Evolutionary conservation across 1,140 invertebrate species (phyloP).

Genomic region (Riptortus pedestris): DNA sequence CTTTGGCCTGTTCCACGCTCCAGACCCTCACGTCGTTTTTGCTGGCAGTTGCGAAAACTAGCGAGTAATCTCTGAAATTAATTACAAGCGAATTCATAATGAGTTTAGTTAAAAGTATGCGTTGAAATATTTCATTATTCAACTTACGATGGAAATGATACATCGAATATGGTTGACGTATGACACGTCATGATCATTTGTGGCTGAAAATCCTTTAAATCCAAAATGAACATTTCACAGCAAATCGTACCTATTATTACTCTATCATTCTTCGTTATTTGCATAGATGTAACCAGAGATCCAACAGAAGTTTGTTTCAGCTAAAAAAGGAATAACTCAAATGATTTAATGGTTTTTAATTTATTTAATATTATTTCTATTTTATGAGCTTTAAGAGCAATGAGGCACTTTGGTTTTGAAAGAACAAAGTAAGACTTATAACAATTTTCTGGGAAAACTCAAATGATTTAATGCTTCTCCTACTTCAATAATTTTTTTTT

Average conservation of each 20-base stretch:
- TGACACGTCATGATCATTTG: conserved; percentile 72
- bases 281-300: conserved; percentile 49
- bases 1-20: conserved; percentile 60
- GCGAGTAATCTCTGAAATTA: conserved; percentile 52
- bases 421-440: too few relatives aligned
- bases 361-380: too few relatives aligned
- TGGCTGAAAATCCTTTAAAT: conserved; percentile 54
- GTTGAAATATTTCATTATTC: neutral
- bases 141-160: conserved; percentile 70
- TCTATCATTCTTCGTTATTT: conserved; percentile 42
- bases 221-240: conserved; percentile 74
- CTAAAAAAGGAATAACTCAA: conserved; percentile 9
- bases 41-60: conserved; percentile 76
- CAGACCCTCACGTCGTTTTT: conserved; percentile 76
- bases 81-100: neutral
- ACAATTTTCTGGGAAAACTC: too few relatives aligned
- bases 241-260: conserved; percentile 59
- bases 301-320: conserved; percentile 18
- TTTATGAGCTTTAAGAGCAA: too few relatives aligned
- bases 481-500: too few relatives aligned
- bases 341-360: conserved; percentile 1
- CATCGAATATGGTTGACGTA: conserved; percentile 62
- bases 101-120: neutral
- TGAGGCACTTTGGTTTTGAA: too few relatives aligned
- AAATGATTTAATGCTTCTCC: too few relatives aligned